Evolutionary conservation across 2,113 vertebrate species (phyloP).

Genomic region (Notothenia coriiceps): DNA sequence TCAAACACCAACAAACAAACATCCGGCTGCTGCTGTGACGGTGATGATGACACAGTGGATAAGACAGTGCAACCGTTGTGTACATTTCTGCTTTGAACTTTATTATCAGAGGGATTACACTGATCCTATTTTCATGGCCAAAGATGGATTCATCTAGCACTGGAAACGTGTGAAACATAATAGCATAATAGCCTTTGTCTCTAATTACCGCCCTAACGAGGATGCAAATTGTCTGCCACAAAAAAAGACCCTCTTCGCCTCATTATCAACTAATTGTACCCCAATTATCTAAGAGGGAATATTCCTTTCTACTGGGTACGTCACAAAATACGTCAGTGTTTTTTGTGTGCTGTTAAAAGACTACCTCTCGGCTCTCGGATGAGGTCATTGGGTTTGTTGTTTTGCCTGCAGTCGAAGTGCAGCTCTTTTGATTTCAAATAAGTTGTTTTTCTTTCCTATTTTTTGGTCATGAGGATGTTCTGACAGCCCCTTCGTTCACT

Average conservation of each 20-base stretch:
- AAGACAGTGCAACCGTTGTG: not conserved
- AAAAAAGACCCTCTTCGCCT: conserved; percentile 30
- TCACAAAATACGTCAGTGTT: conserved; percentile 55
- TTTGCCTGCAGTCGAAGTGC: conserved; percentile 43
- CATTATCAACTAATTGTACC: conserved; percentile 53
- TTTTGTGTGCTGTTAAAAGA: conserved; percentile 46
- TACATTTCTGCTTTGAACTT: not conserved
- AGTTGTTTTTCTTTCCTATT: not conserved
- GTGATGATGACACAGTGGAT: not conserved
- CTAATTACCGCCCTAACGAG: conserved; percentile 49
- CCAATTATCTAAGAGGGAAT: conserved; percentile 52
- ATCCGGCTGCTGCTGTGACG: not conserved
- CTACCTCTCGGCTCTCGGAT: conserved; percentile 9
- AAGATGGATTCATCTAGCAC: conserved; percentile 21
- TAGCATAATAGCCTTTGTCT: conserved; percentile 5
- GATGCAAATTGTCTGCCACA: conserved; percentile 5
- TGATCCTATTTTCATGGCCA: conserved; percentile 5
- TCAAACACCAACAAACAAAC: conserved; percentile 3
- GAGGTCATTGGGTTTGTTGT: conserved; percentile 55
- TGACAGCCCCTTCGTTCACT: conserved; percentile 33
- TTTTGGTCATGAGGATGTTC: conserved; percentile 34
- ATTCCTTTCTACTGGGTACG: conserved; percentile 46
- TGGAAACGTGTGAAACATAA: conserved; percentile 5
- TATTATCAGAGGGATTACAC: not conserved
- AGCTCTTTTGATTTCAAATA: not conserved